Conservation (phyloP, 2,113 vertebrate genomes). For the Chloropsis cyanopogon region DNA sequence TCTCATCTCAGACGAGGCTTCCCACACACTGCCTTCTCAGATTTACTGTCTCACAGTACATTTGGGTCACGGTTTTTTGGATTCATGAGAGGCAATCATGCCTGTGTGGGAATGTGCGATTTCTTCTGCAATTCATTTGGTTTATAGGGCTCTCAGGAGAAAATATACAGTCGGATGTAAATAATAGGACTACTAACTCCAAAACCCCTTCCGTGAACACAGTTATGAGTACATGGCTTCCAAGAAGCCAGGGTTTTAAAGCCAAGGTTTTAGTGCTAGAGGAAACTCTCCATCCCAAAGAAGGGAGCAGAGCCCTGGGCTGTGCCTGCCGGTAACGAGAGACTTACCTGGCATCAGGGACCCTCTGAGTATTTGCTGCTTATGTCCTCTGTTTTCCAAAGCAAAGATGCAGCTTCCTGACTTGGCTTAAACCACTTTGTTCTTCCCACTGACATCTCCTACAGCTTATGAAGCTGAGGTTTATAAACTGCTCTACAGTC, state of each 20-base stretch:
- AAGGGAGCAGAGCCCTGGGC: not conserved
- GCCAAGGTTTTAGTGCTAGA: not conserved
- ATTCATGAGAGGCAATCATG: not conserved
- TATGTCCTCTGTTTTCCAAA: not conserved
- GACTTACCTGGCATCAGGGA: not conserved
- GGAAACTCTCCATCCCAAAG: not conserved
- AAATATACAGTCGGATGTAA: not conserved
- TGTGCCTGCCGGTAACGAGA: fast-evolving
- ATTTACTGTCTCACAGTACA: not conserved
- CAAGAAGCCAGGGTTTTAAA: not conserved
- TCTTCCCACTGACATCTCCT: not conserved
- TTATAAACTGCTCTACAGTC: not conserved
- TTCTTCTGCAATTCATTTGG: not conserved
- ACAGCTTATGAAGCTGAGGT: not conserved
- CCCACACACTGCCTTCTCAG: not conserved
- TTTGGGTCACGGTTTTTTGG: not conserved
- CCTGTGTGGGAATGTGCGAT: not conserved
- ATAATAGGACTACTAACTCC: not conserved
- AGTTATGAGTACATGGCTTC: not conserved
- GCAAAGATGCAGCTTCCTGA: not conserved
- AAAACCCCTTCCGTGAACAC: not conserved
- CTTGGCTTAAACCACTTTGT: not conserved
- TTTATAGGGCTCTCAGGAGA: not conserved
- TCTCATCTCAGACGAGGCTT: not conserved
- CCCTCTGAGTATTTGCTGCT: not conserved